Conservation (phyloP, 2,888 invertebrate genomes). For the Ornithoptera alexandrae region DNA sequence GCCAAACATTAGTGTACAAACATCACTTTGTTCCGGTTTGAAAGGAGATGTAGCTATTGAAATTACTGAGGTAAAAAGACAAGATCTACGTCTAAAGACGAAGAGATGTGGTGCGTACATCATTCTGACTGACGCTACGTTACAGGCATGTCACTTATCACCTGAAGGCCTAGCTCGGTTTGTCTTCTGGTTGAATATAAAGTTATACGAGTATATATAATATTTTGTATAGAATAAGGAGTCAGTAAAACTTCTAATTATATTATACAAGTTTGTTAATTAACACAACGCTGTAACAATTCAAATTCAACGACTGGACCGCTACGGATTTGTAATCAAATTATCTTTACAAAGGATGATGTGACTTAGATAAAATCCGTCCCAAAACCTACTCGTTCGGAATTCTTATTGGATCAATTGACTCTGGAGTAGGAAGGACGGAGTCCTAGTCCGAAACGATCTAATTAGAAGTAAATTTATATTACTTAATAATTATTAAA, state of each 20-base stretch:
- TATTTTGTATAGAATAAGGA: background rate
- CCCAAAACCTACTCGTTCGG: background rate
- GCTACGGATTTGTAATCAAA: constrained; percentile 2
- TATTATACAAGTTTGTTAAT: background rate
- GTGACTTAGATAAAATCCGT: background rate
- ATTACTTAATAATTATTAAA: too few relatives aligned
- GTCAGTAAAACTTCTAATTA: background rate
- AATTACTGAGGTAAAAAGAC: too few relatives aligned
- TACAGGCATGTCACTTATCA: too few relatives aligned
- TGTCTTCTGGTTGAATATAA: too few relatives aligned
- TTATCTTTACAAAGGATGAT: constrained; percentile 5
- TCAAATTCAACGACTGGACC: background rate
- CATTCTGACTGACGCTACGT: too few relatives aligned
- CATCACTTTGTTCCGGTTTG: too few relatives aligned
- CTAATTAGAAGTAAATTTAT: background rate
- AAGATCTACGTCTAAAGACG: too few relatives aligned
- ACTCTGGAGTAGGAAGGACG: background rate
- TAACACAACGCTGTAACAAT: background rate
- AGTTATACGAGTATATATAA: too few relatives aligned
- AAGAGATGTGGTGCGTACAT: too few relatives aligned
- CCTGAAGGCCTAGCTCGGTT: too few relatives aligned
- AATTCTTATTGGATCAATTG: constrained; percentile 3
- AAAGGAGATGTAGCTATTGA: too few relatives aligned
- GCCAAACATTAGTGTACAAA: too few relatives aligned
- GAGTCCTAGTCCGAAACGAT: background rate